Conservation (phyloP, 2,113 vertebrate genomes). For the Notothenia coriiceps region DNA sequence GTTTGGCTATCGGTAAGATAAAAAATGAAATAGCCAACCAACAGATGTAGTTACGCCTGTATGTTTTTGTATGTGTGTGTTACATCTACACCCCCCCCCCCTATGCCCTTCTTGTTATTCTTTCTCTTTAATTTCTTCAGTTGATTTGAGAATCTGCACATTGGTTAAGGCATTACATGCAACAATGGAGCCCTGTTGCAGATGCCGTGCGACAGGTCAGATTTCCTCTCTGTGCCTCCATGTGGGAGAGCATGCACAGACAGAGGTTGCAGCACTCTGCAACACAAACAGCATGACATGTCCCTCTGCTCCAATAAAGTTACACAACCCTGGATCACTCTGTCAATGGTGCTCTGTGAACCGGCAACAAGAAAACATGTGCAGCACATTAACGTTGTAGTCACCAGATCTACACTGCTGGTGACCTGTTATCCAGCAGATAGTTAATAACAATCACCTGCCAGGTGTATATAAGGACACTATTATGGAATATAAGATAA, state of each 20-base stretch:
- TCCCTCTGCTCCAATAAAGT: constrained; percentile 61
- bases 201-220: constrained; percentile 71
- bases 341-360: constrained; percentile 17
- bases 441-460: constrained; percentile 18
- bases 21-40: constrained; percentile 12
- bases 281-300: constrained; percentile 59
- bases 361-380: constrained; percentile 44
- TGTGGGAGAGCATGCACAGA: constrained; percentile 33
- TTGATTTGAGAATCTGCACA: too few relatives aligned
- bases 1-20: not conserved
- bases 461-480: constrained; percentile 11
- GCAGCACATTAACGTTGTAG: not conserved
- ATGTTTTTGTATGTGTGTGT: too few relatives aligned
- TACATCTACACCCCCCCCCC: too few relatives aligned
- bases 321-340: constrained; percentile 65
- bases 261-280: constrained; percentile 23
- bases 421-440: constrained; percentile 1
- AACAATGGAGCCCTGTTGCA: constrained; percentile 18
- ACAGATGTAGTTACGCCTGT: constrained; percentile 49
- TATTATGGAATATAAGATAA: constrained; percentile 10
- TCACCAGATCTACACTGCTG: not conserved
- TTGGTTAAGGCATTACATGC: too few relatives aligned
- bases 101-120: not conserved
- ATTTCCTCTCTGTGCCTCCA: constrained; percentile 38
- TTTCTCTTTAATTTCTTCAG: not conserved